phyloP scores from a whole-genome alignment of 2,797 vertebrate genomes.

The Euthynnus affinis region DNA sequence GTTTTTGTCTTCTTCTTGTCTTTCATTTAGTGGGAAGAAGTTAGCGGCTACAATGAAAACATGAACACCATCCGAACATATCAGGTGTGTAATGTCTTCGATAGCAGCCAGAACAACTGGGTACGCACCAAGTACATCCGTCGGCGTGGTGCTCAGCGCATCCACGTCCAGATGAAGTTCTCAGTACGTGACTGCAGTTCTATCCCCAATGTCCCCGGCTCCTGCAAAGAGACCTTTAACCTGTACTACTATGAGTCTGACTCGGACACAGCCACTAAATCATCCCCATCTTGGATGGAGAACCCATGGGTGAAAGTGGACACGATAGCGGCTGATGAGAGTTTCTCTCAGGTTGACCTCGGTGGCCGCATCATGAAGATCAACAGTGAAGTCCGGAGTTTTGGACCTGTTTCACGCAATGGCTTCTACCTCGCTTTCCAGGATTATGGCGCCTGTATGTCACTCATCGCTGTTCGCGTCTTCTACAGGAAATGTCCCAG shows the following conservation, averaged over 20 bases:
- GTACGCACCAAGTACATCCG: conserved; percentile 94
- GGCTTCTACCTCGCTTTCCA: conserved; percentile 98
- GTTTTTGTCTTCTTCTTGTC: conserved; percentile 29
- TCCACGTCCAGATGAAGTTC: conserved; percentile 98
- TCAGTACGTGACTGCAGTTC: conserved; percentile 96
- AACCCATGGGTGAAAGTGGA: conserved; percentile 98
- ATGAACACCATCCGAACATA: conserved; percentile 99
- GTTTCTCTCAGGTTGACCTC: conserved; percentile 97
- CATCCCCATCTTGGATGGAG: conserved; percentile 95
- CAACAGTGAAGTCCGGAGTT: conserved; percentile 95
- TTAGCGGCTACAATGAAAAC: conserved; percentile 96
- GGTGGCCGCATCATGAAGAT: conserved; percentile 97
- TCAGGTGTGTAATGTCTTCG: conserved; percentile 98
- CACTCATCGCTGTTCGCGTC: conserved; percentile 93
- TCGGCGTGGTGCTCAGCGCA: conserved; percentile 92
- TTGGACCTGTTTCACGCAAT: conserved; percentile 92
- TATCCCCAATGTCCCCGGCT: conserved; percentile 95
- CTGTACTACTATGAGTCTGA: conserved; percentile 95
- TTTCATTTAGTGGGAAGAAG: conserved; percentile 94
- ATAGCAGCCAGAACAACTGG: conserved; percentile 97
- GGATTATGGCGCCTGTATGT: conserved; percentile 98
- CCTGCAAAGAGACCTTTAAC: conserved; percentile 98
- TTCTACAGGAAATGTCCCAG: conserved; percentile 95
- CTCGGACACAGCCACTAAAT: conserved; percentile 89
- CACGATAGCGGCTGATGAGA: conserved; percentile 96